Percentiles rank a stretch among this genome's conserved stretches.
Evolutionary conservation across 1,140 invertebrate genomes (phyloP).

Genomic region (Zophobas morio): DNA sequence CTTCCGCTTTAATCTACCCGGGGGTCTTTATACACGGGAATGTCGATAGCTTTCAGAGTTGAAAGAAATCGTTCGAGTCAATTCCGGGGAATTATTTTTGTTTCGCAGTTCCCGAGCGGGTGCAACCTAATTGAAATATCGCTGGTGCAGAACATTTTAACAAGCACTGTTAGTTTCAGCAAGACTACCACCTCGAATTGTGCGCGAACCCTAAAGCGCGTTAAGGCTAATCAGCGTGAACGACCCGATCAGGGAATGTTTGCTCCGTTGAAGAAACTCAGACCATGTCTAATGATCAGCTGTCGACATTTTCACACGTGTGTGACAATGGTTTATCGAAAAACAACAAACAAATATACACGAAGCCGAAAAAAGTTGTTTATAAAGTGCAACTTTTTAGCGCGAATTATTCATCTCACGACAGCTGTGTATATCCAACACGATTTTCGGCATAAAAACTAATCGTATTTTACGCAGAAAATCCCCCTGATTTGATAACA

Average conservation of each 20-base stretch:
- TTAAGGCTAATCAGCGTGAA: constrained; percentile 59
- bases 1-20: neutral
- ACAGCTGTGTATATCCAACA: constrained; percentile 14
- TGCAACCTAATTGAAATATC: constrained; percentile 5
- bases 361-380: constrained; percentile 36
- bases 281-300: constrained; percentile 58
- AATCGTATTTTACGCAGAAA: constrained; percentile 25
- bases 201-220: constrained; percentile 49
- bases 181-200: constrained; percentile 31
- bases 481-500: constrained; percentile 32
- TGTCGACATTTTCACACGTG: constrained; percentile 55
- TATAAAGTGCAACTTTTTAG: constrained; percentile 9
- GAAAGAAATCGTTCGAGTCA: no score
- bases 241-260: constrained; percentile 47
- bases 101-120: neutral
- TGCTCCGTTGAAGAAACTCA: constrained; percentile 54
- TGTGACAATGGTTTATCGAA: constrained; percentile 52
- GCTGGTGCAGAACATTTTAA: constrained; percentile 39
- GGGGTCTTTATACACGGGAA: no score
- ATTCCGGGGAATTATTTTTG: neutral
- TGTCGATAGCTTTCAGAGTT: no score
- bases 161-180: constrained; percentile 15
- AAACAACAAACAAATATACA: constrained; percentile 44
- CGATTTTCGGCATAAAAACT: constrained; percentile 21
- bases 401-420: neutral